Base-by-base conservation (phyloP, 2,113 vertebrate species). In the Cyprinodon tularosa region DNA sequence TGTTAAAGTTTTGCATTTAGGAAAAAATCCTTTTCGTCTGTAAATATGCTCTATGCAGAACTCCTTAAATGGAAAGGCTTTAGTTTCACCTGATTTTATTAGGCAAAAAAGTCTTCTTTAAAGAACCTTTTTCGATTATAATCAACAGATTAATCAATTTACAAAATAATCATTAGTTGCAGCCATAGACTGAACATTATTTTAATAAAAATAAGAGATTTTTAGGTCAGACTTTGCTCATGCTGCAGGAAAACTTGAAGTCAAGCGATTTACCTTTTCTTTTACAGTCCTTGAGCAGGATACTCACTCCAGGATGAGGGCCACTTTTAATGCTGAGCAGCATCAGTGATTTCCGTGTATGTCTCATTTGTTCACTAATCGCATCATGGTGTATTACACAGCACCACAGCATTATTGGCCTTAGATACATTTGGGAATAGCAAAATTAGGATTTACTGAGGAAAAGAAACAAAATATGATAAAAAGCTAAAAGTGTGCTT, bases 131-230 rank as follows among this genome's bases (percentile, higher is more conserved):
- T 29, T 29, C 29, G 29, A 29, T 29, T 29, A 29, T 29, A 29
- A 29, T 29, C 29, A 29, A 29, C 29, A 29, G 29, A 29, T 29
- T 29, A 29, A 29, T 29, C 29, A 29, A 29, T 29, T 29, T 29
- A 29, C 29, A 29, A 29, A 29, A 29, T 29, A 29, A 29, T 29
- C 29, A 29, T 29, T 29, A 29, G 29, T 29, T 29, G 29, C 29
- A 29, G 29, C 29, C 29, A 29, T 29, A 29, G 29, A 29, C 29
- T 29, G 29, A 40, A 86, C 72, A 70, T 76, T 74, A 89, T 89
- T 85, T 90, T 82, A 89, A 93, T 90, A 88, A 84, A 85, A 68
- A 66, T 29, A 71, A 91, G 60, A 40, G 69, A 83, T 86, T 60
- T 67, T 75, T 86, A 82, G 89, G 89, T 86, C 62, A 83, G 71